phyloP scores from a whole-genome alignment of 1,140 invertebrate species.

The Drosophila cardini region DNA sequence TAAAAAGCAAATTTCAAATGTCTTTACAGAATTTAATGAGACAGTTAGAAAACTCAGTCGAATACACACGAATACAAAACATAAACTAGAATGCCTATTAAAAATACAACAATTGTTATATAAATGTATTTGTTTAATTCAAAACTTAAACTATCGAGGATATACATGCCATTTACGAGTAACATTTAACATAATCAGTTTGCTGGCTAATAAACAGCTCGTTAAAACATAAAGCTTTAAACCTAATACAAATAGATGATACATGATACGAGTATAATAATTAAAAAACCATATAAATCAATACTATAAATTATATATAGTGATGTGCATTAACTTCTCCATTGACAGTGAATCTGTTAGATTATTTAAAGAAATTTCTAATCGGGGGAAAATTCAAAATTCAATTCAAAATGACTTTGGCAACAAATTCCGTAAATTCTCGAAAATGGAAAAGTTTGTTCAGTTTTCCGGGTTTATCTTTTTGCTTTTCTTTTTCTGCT shows the following conservation, averaged over 20 bases:
- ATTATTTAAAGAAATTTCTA: no score
- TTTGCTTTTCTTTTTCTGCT: slow-evolving; percentile 18
- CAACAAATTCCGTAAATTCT: slow-evolving; percentile 25
- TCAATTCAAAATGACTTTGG: slow-evolving; percentile 36
- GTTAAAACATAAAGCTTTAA: slow-evolving; percentile 77
- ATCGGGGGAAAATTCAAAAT: no score
- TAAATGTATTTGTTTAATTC: slow-evolving; percentile 36
- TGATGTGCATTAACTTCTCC: slow-evolving; percentile 1
- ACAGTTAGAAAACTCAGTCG: slow-evolving; percentile 29
- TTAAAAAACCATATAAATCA: slow-evolving; percentile 61
- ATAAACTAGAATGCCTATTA: slow-evolving; percentile 70
- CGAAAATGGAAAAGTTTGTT: slow-evolving; percentile 32
- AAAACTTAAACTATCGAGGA: slow-evolving; percentile 34
- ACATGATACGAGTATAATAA: slow-evolving; percentile 13
- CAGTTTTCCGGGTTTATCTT: slow-evolving; percentile 28
- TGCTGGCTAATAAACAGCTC: slow-evolving; percentile 40
- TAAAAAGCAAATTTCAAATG: neutral
- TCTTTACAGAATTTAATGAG: slow-evolving; percentile 1
- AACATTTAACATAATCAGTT: slow-evolving; percentile 52
- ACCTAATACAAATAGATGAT: slow-evolving; percentile 75
- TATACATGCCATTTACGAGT: slow-evolving; percentile 33
- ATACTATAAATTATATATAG: slow-evolving; percentile 51
- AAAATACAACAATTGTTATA: slow-evolving; percentile 45
- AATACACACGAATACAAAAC: slow-evolving; percentile 82
- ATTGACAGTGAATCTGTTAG: no score